Percentiles rank a stretch among this genome's conserved stretches.
Evolutionary conservation across 1,140 invertebrate species (phyloP).

Genomic region (Dinothrombium tinctorium): DNA sequence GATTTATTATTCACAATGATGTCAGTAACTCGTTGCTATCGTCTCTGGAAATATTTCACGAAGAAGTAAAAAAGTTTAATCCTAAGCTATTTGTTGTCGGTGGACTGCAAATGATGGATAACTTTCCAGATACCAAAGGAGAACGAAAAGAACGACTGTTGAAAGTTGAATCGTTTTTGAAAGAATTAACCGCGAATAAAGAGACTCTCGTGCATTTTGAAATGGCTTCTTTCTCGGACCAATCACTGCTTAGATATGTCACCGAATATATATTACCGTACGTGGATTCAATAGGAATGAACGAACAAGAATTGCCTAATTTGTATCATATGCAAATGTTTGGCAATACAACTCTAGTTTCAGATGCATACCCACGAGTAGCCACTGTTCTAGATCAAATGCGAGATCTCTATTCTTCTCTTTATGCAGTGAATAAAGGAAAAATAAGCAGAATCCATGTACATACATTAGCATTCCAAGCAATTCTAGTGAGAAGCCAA

Average conservation of each 20-base stretch:
- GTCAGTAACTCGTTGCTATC: conserved; percentile 48
- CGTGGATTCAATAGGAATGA: conserved; percentile 68
- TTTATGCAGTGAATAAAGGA: conserved; percentile 22
- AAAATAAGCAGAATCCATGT: conserved; percentile 51
- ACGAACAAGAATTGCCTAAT: conserved; percentile 62
- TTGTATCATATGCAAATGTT: conserved; percentile 38
- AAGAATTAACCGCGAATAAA: conserved; percentile 25
- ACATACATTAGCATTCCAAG: conserved; percentile 65
- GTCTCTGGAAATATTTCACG: conserved; percentile 41
- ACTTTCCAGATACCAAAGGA: conserved; percentile 45
- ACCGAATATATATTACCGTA: conserved; percentile 41
- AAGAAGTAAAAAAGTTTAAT: conserved; percentile 31
- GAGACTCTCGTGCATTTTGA: conserved; percentile 46
- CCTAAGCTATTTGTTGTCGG: conserved; percentile 53
- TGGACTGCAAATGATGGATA: conserved; percentile 74
- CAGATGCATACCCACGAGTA: conserved; percentile 51
- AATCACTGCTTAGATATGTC: conserved; percentile 37
- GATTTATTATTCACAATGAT: conserved; percentile 68
- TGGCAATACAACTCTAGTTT: conserved; percentile 44
- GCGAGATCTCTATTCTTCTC: conserved; percentile 27
- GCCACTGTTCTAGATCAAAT: conserved; percentile 59
- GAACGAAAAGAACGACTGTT: conserved; percentile 34
- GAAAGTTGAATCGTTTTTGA: conserved; percentile 34
- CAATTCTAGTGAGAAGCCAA: conserved; percentile 41
- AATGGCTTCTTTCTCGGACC: conserved; percentile 60